Evolutionary conservation across 2,113 vertebrate species (phyloP), one percentile per base, ranked within the genome.

Genomic region (Pao palembangensis): DNA sequence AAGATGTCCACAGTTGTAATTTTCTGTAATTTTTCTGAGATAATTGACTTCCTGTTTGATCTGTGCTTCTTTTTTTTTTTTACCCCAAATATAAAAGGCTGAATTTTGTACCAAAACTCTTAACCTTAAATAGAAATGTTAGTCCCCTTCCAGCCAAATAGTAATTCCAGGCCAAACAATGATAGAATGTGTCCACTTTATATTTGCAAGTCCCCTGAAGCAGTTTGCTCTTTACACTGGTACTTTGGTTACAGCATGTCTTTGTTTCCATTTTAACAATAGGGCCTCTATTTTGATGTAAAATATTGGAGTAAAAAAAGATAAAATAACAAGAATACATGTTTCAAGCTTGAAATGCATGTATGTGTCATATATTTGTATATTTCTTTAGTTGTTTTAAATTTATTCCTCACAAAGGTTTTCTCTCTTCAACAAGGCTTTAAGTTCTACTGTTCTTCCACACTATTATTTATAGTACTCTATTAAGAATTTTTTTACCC

Each of bases 361-460:
- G 84, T 84, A 84, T 86, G 80, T 76, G 31, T 81, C 14, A 61
- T 69, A 65, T 78, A 80, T 71, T 62, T 41, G 62, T 73, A 57
- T 76, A 69, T 73, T 76, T 68, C 50, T 67, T 79, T 49, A 51
- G 41, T 77, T 77, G 20, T 19, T 57, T 17, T 8, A 1, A 34
- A 56, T 72, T 67, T 71, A 31, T 76, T 78, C 75, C 69, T 78
- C 34, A 31, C 60, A 64, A 71, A n/a, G 8, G 5, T 58, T 57
- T 69, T 57, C 78, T 70, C 67, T 64, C 50, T 65, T 59, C 63
- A 68, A 65, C 44, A 25, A 69, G 59, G 81, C 78, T 87, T 87
- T 81, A 69, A 73, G 67, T 80, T 84, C 78, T 80, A 74, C 68
- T 83, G 61, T 71, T 79, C 83, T 72, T 63, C 52, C 47, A 14